A percentile compares a stretch with the other conserved stretches of the same genome.
These are phyloP conservation scores for Todiramphus saurophagus DNA, from an alignment of 2,113 vertebrate genomes.

Conservation along the genomic window DNA sequence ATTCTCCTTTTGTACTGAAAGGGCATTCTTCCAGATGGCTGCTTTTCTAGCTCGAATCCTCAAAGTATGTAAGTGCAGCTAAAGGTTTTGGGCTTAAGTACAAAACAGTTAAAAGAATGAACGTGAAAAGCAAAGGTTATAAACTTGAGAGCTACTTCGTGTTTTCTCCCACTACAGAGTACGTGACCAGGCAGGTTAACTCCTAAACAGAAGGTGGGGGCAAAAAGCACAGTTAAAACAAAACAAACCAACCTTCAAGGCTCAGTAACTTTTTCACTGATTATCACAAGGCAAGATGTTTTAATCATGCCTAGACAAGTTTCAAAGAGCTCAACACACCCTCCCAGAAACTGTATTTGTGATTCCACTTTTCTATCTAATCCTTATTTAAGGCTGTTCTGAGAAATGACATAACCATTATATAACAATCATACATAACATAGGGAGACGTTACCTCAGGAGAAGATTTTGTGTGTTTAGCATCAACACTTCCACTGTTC, in stretches of 20 bases:
- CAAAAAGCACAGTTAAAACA: neutral
- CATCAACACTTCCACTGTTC: conserved; percentile 37
- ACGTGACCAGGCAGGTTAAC: neutral
- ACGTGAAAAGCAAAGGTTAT: neutral
- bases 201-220: neutral
- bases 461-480: conserved; percentile 71
- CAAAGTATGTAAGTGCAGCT: neutral
- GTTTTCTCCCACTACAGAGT: neutral
- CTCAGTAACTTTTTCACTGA: neutral
- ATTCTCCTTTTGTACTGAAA: neutral
- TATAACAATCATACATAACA: neutral
- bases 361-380: neutral
- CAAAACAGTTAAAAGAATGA: neutral
- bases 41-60: neutral
- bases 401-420: neutral
- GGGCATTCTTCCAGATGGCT: neutral
- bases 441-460: conserved; percentile 56
- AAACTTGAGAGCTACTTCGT: neutral
- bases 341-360: neutral
- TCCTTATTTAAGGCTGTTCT: neutral
- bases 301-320: neutral
- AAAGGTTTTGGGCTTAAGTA: neutral
- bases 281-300: neutral
- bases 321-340: neutral
- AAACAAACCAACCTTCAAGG: neutral